These are phyloP conservation scores for Platysteira castanea DNA, from an alignment of 2,113 vertebrate genomes.

Conservation along the genomic window DNA sequence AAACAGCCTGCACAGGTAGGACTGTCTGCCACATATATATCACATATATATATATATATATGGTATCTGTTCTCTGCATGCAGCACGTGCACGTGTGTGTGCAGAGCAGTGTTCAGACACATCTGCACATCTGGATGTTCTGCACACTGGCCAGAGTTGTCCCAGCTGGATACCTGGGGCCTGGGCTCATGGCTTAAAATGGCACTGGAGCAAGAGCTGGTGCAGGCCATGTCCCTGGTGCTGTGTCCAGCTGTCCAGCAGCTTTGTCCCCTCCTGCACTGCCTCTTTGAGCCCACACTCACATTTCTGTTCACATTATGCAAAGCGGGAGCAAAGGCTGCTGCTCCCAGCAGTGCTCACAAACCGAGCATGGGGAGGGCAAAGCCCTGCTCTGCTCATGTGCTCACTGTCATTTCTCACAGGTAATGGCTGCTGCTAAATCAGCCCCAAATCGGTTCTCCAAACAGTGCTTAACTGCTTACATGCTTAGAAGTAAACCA, in stretches of 20 bases:
- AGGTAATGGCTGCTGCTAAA: conserved; percentile 45
- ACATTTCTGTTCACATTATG: neutral
- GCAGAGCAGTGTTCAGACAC: neutral
- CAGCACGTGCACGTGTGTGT: neutral
- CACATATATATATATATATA: accelerated
- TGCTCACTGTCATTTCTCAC: neutral
- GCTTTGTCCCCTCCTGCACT: neutral
- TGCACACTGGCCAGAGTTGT: neutral
- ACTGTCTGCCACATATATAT: accelerated
- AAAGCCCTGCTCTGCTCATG: neutral
- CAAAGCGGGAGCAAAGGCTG: neutral
- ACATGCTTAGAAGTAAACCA: conserved; percentile 47
- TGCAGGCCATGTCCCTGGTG: accelerated
- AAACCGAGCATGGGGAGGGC: neutral
- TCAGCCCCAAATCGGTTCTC: conserved; percentile 40
- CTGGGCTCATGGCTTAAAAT: neutral
- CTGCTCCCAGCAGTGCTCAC: neutral
- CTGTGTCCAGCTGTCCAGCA: neutral
- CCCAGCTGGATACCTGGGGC: neutral
- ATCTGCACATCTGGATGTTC: neutral
- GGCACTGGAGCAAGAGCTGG: neutral
- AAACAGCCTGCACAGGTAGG: neutral
- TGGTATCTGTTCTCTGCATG: neutral
- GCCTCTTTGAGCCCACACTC: neutral
- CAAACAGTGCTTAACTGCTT: conserved; percentile 50